Percentiles rank a stretch among this genome's conserved stretches.
These are phyloP conservation scores for Odontocerum albicorne DNA, from an alignment of 2,888 invertebrate species.

Conservation along the genomic window DNA sequence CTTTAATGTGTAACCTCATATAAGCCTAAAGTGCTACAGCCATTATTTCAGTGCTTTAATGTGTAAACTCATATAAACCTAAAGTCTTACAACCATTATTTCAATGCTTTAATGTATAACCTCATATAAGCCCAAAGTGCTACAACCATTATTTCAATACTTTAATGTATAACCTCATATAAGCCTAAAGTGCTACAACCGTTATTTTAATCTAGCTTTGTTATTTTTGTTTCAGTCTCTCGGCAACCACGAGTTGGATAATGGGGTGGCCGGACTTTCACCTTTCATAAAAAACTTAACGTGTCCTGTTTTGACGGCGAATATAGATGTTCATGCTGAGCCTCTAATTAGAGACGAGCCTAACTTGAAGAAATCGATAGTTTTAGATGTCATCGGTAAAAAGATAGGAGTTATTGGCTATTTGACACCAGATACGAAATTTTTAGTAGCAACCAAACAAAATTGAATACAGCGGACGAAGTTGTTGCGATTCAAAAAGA, in stretches of 20 bases:
- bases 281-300: conserved; percentile 71
- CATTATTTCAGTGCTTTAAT: no score
- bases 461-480: conserved; percentile 69
- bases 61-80: no score
- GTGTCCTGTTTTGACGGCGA: conserved; percentile 76
- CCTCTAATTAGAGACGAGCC: conserved; percentile 59
- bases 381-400: conserved; percentile 64
- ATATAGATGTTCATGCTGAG: conserved; percentile 69
- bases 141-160: no score
- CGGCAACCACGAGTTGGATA: conserved; percentile 93
- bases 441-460: conserved; percentile 54
- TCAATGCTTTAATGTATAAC: no score
- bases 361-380: conserved; percentile 63
- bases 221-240: conserved; percentile 67
- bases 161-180: no score
- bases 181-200: no score
- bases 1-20: no score
- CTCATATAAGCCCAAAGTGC: no score
- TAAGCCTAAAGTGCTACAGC: no score
- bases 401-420: conserved; percentile 86
- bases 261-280: conserved; percentile 72
- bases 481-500: conserved; percentile 67
- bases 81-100: no score
- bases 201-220: no score
- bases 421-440: conserved; percentile 77